Base-by-base conservation (phyloP, 2,113 vertebrate species). In the Chloebia gouldiae region DNA sequence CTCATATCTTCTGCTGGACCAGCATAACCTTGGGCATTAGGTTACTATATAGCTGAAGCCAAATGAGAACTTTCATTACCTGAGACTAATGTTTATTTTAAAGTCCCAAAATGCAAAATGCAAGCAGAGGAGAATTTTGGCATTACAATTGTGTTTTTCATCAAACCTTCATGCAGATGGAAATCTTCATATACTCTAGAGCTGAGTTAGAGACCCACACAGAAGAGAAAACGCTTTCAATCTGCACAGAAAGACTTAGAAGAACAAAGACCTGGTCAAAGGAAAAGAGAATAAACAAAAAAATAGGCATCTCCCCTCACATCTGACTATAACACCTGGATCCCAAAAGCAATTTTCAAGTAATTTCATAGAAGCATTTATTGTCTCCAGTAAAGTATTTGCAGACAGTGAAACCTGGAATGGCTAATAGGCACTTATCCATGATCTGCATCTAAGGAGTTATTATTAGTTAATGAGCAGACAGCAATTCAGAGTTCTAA, bases 391-490 rank as follows among this genome's bases (percentile, higher is more conserved):
- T 69, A 60, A 85, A 87, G 49, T 44, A 87, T 71, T 85, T 68
- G 54, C 78, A 93, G 81, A 54, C 49, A 79, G 24, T 19, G 61
- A 53, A 87, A 64, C 25, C 49, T 54, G 18, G 28, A 81, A 71
- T 35, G 50, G 70, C 47, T 56, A 84, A 76, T 40, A 92, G 35
- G 69, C 33, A 69, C 70, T 90, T 90, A 76, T 56, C 75, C 65
- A 35, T 42, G 42, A 85, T 68, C 81, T 81, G 64, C 70, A 68
- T 75, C 78, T 71, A 63, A 92, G 49, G 61, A 87, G 66, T 63
- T 69, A 28, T 93, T 86, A 53, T 86, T 88, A 88, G 77, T 80
- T 92, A 91, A 96, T 84, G 81, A 94, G 51, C 50, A 95, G 54
- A 69, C 40, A 79, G 50, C 71, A 93, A 61, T 92, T 86, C 73